Evolutionary conservation across 2,888 invertebrate genomes (phyloP), one percentile per base, ranked within the genome.

Genomic region (Unio delphinus): DNA sequence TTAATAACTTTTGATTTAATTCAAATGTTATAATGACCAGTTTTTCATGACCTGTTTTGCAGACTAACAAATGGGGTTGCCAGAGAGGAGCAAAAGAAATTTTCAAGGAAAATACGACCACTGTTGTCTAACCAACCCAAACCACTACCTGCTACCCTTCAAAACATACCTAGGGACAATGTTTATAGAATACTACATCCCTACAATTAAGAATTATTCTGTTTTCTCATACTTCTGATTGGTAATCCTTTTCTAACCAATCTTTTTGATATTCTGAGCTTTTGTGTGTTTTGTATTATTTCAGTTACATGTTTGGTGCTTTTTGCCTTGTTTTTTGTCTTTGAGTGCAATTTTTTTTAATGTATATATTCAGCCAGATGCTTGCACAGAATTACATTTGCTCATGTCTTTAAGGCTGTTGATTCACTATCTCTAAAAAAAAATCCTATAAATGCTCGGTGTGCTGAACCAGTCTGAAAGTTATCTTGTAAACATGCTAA

Each of bases 101-200:
- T 74, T 74, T 67, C 65, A 20, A 72, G 70, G 15, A 45, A 45
- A 45, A 45, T 45, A 45, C 70, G 64, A 23, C 70, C 65, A 61
- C 70, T 70, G 60, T 69, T 72, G 61, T 65, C 69, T 57, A 67
- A 68, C 55, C 61, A 68, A 26, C 75, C 76, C 67, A 79, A 76
- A 65, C 80, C 81, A 66, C 79, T 77, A 64, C 84, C 86, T 61
- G 78, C 76, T 28, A 76, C 81, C 30, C 63, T 84, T 70, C 69
- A 73, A 72, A 80, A 74, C 30, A 75, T 85, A 64, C 77, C 76
- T 61, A 74, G 86, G 70, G 83, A 84, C 65, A 76, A 78, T 62
- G 73, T 85, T 54, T 84, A 75, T 76, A 72, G 75, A 60, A 81
- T 83, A 64, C 76, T 86, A 26, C 84, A 84, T 70, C 83, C 84